These are phyloP conservation scores for Conomelus anceps DNA, from an alignment of 2,888 invertebrate species.

Conservation along the genomic window DNA sequence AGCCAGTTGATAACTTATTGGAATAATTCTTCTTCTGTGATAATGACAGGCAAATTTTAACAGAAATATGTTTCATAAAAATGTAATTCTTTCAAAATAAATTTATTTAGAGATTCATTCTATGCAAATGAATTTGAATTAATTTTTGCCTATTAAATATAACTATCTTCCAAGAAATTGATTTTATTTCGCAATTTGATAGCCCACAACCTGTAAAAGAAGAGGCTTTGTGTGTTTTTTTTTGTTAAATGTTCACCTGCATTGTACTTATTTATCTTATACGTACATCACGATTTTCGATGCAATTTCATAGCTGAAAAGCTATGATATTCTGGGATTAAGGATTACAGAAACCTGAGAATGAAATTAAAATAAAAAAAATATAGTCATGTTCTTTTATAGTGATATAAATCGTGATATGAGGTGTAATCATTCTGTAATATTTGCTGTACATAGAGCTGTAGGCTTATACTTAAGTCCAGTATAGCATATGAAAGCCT, in stretches of 20 bases:
- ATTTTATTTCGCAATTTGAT: background rate
- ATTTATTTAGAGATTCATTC: too few species aligned
- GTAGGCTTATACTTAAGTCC: background rate
- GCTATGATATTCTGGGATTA: background rate
- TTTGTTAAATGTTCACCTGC: background rate
- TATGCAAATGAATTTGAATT: background rate
- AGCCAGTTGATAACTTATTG: too few species aligned
- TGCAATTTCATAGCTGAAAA: background rate
- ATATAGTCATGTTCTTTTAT: background rate
- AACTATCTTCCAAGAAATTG: too few species aligned
- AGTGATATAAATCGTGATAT: background rate
- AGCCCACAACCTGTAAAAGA: too few species aligned
- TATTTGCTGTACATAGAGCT: background rate
- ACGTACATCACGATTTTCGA: background rate
- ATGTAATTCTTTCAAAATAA: too few species aligned
- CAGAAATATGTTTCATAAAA: too few species aligned
- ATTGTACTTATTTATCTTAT: background rate
- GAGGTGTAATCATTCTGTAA: background rate
- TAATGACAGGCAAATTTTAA: background rate
- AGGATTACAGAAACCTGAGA: background rate
- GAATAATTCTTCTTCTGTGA: background rate
- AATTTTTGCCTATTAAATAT: background rate
- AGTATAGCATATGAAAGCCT: background rate
- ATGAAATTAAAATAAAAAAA: background rate
- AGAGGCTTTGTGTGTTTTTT: too few species aligned